These are phyloP conservation scores for Pseudomyrmex gracilis DNA, from an alignment of 1,140 invertebrate genomes.

Conservation along the genomic window DNA sequence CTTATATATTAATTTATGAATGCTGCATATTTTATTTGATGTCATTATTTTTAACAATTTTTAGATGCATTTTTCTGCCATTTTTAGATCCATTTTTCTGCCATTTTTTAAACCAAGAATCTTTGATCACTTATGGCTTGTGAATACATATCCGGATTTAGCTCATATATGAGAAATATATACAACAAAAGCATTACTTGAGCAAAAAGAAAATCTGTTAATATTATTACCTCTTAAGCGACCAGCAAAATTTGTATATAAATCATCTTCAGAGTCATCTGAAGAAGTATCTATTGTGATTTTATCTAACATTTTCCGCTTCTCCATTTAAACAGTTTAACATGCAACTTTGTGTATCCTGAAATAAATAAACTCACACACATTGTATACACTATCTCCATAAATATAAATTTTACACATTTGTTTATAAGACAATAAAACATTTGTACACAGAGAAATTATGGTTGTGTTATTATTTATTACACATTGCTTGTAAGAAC, in stretches of 20 bases:
- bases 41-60: no score
- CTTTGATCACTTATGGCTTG: no score
- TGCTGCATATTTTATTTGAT: no score
- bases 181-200: neutral
- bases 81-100: no score
- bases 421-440: neutral
- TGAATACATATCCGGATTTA: no score
- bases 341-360: neutral
- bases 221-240: constrained; percentile 66
- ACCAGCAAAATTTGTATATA: constrained; percentile 70
- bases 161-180: no score
- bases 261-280: constrained; percentile 65
- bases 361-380: neutral
- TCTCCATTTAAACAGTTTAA: neutral
- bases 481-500: no score
- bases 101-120: no score
- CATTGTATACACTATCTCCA: no score
- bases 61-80: no score
- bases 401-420: neutral
- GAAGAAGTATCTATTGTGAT: constrained; percentile 62
- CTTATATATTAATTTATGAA: neutral
- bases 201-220: neutral
- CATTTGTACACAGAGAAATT: neutral
- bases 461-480: neutral
- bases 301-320: constrained; percentile 42